Evolutionary conservation across 2,113 vertebrate genomes (phyloP).

Genomic region (Etia nguti): DNA sequence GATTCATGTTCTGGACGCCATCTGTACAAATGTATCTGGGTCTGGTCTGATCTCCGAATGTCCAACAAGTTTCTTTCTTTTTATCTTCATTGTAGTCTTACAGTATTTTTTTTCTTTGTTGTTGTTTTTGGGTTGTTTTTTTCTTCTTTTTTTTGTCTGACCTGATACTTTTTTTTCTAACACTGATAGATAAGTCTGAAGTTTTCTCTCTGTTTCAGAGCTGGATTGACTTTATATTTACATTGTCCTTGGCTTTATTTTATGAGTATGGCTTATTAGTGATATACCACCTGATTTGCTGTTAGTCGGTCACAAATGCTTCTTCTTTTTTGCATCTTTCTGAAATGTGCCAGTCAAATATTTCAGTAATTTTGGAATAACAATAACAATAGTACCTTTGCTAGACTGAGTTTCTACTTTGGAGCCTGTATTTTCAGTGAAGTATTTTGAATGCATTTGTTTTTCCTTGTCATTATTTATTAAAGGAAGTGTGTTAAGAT

Average conservation of each 20-base stretch:
- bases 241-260: background rate
- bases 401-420: background rate
- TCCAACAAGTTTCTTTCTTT: background rate
- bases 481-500: too few species aligned
- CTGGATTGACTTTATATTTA: background rate
- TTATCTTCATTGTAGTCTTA: background rate
- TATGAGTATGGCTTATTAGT: background rate
- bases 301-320: background rate
- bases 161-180: accelerated
- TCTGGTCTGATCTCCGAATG: background rate
- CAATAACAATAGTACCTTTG: background rate
- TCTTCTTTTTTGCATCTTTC: background rate
- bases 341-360: background rate
- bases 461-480: too few species aligned
- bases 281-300: accelerated
- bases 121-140: accelerated
- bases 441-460: background rate
- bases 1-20: background rate
- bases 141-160: accelerated
- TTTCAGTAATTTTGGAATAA: background rate
- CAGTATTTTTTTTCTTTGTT: accelerated
- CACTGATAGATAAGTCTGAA: background rate
- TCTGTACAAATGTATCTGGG: background rate
- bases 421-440: background rate
- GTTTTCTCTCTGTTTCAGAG: background rate